Evolutionary conservation across 1,140 invertebrate species (phyloP).

Genomic region (Scaptodrosophila lebanonensis): DNA sequence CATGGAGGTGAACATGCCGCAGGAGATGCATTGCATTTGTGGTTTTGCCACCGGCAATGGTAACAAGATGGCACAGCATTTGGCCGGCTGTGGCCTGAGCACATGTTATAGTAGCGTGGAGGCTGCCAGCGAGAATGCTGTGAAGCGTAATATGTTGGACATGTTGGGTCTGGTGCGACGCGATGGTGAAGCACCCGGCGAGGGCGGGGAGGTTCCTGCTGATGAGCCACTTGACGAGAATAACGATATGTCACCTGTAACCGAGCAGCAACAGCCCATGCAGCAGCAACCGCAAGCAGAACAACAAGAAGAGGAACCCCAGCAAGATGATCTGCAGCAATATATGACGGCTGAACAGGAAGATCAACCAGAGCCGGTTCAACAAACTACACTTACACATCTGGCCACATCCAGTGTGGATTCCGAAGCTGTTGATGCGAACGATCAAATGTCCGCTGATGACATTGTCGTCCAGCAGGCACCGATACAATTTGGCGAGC

Average conservation of each 20-base stretch:
- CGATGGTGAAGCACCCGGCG: conserved; percentile 61
- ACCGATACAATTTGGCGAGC: conserved; percentile 72
- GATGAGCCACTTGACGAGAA: conserved; percentile 32
- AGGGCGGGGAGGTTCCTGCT: conserved; percentile 38
- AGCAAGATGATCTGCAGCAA: conserved; percentile 25
- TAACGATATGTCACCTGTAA: conserved; percentile 15
- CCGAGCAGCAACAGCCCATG: conserved; percentile 14
- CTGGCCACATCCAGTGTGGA: too few species aligned
- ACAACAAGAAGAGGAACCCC: conserved; percentile 7
- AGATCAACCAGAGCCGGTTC: conserved; percentile 5
- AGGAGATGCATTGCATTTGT: conserved; percentile 85
- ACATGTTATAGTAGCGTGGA: conserved; percentile 81
- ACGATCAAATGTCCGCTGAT: too few species aligned
- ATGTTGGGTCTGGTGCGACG: conserved; percentile 78
- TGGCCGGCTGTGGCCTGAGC: conserved; percentile 81
- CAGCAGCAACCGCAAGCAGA: conserved; percentile 13
- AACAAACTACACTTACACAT: too few species aligned
- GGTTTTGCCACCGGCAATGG: conserved; percentile 84
- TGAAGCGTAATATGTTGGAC: conserved; percentile 79
- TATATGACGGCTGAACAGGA: conserved; percentile 33
- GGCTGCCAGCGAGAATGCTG: conserved; percentile 79
- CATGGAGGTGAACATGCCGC: conserved; percentile 79
- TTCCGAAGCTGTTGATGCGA: too few species aligned
- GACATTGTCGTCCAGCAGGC: conserved; percentile 31
- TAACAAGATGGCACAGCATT: conserved; percentile 82